These are phyloP conservation scores for Apteryx mantelli DNA, from an alignment of 2,113 vertebrate genomes.

Conservation along the genomic window DNA sequence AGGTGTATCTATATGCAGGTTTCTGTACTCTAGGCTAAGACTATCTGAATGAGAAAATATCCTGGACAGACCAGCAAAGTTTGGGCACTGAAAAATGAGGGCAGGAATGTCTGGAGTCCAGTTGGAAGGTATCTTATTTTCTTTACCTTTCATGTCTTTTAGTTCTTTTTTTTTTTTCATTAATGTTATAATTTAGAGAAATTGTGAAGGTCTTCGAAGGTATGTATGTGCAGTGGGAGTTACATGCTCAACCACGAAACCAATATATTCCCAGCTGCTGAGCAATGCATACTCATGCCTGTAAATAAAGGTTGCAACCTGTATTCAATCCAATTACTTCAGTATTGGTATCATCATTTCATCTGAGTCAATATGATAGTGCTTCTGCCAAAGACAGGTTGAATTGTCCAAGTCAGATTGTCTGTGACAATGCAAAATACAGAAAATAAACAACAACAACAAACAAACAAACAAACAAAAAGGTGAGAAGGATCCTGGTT, in stretches of 20 bases:
- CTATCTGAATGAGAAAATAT: neutral
- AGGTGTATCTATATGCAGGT: neutral
- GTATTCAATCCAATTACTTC: neutral
- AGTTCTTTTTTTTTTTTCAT: neutral
- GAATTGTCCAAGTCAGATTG: neutral
- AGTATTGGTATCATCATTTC: neutral
- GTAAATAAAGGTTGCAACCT: neutral
- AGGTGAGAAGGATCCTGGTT: neutral
- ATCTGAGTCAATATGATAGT: neutral
- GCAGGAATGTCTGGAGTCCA: neutral
- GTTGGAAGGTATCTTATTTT: neutral
- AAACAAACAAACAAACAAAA: neutral
- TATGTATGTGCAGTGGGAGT: neutral
- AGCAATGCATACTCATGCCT: neutral
- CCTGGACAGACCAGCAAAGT: neutral
- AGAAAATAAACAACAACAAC: neutral
- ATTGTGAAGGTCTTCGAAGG: neutral
- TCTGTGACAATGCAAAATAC: neutral
- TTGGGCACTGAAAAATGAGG: neutral
- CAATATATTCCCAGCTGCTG: neutral
- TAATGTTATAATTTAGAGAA: neutral
- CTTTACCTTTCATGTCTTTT: neutral
- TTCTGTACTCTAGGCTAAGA: neutral
- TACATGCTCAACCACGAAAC: neutral
- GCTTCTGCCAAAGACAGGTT: neutral